These are phyloP conservation scores for Hippopotamyrus pictus DNA, from an alignment of 2,797 vertebrate species.

Conservation along the genomic window DNA sequence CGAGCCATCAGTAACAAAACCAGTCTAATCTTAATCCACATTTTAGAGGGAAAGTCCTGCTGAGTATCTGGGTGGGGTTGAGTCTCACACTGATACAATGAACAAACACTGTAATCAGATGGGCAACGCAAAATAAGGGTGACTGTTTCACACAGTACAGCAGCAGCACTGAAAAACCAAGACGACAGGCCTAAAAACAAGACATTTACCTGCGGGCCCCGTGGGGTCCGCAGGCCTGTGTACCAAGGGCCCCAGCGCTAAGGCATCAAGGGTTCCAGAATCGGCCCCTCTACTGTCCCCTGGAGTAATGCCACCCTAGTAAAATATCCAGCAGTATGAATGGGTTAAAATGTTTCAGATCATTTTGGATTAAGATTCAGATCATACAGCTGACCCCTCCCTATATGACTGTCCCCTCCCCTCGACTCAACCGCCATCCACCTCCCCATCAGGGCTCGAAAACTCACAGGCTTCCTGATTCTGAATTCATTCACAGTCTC, in stretches of 20 bases:
- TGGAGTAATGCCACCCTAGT: neutral
- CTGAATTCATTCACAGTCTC: neutral
- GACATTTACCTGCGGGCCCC: neutral
- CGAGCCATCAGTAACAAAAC: neutral
- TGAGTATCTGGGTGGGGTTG: neutral
- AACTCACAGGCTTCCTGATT: neutral
- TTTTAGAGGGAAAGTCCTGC: neutral
- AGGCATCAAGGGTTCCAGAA: neutral
- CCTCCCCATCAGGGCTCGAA: neutral
- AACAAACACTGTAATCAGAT: neutral
- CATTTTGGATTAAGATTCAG: neutral
- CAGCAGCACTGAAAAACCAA: neutral
- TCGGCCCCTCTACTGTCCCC: neutral
- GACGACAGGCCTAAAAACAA: neutral
- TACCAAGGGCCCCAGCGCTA: neutral
- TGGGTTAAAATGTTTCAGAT: neutral
- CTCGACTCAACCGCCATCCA: neutral
- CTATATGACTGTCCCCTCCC: neutral
- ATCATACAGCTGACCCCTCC: neutral
- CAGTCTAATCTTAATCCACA: neutral
- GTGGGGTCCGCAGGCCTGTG: neutral
- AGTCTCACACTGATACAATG: neutral
- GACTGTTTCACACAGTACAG: neutral
- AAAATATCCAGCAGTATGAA: neutral
- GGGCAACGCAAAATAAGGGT: neutral